Evolutionary conservation across 2,888 invertebrate genomes (phyloP).

Genomic region (Sinopyrophorus schimmeli): DNA sequence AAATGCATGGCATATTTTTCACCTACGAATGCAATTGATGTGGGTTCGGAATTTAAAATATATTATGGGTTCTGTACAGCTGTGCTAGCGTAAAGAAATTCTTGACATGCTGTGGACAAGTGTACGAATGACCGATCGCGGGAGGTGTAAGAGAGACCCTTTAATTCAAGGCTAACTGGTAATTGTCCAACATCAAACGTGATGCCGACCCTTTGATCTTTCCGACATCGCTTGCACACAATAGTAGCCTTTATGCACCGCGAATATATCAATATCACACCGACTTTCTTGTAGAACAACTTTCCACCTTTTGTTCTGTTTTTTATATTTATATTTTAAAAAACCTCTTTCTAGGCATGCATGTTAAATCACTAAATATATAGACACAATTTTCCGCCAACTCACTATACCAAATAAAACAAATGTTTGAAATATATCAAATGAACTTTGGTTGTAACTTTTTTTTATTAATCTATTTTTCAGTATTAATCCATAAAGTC

Average conservation of each 20-base stretch:
- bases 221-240: slow-evolving; percentile 37
- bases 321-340: too few species aligned
- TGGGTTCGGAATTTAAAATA: slow-evolving; percentile 12
- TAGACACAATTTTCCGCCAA: too few species aligned
- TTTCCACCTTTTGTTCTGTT: too few species aligned
- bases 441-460: too few species aligned
- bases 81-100: slow-evolving; percentile 13
- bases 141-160: slow-evolving; percentile 41
- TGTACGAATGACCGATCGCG: slow-evolving; percentile 32
- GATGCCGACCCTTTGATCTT: slow-evolving; percentile 42
- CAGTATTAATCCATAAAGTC: too few species aligned
- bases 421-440: too few species aligned
- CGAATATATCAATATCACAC: too few species aligned
- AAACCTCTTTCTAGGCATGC: too few species aligned
- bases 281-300: too few species aligned
- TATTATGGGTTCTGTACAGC: slow-evolving; percentile 6
- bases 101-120: slow-evolving; percentile 11
- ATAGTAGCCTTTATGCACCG: slow-evolving; percentile 21
- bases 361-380: too few species aligned
- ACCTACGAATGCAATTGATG: slow-evolving; percentile 11
- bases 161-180: slow-evolving; percentile 43
- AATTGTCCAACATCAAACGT: slow-evolving; percentile 44
- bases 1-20: slow-evolving; percentile 13
- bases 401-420: too few species aligned
- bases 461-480: too few species aligned